A percentile compares a stretch with the other conserved stretches of the same genome.
phyloP scores from a whole-genome alignment of 2,113 vertebrate species.

The Andinoacara biseriatus region DNA sequence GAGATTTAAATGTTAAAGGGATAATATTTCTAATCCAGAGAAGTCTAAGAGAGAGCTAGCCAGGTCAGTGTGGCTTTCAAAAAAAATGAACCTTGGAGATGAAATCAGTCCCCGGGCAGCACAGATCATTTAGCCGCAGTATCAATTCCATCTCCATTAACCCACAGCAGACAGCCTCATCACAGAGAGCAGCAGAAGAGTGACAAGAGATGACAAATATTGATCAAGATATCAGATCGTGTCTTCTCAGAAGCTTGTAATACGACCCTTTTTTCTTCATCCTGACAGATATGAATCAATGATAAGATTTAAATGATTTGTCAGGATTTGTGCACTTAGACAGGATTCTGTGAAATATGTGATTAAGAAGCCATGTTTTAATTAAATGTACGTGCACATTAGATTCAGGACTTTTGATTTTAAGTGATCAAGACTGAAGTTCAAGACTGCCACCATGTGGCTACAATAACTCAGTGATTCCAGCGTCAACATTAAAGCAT shows the following conservation, averaged over 20 bases:
- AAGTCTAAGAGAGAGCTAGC: background rate
- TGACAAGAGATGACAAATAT: conserved; percentile 59
- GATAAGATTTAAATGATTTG: background rate
- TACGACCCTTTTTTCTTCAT: background rate
- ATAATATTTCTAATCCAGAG: background rate
- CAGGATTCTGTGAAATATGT: background rate
- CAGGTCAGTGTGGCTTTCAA: conserved; percentile 9
- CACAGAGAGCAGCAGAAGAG: conserved; percentile 12
- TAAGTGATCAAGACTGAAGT: conserved; percentile 4
- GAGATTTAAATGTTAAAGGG: background rate
- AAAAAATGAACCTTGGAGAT: conserved; percentile 32
- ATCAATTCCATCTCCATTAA: conserved; percentile 49
- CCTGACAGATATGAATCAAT: conserved; percentile 24
- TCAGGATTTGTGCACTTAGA: background rate
- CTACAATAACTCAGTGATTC: background rate
- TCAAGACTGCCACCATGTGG: conserved; percentile 64
- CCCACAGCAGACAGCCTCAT: conserved; percentile 63
- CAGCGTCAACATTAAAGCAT: background rate
- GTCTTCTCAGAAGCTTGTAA: conserved; percentile 4
- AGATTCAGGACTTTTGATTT: background rate
- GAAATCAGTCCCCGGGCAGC: conserved; percentile 49
- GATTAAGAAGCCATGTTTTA: background rate
- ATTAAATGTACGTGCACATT: background rate
- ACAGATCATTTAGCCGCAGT: conserved; percentile 47
- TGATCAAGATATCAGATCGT: conserved; percentile 55